phyloP scores from a whole-genome alignment of 1,140 invertebrate species.

The Scylla paramamosain region DNA sequence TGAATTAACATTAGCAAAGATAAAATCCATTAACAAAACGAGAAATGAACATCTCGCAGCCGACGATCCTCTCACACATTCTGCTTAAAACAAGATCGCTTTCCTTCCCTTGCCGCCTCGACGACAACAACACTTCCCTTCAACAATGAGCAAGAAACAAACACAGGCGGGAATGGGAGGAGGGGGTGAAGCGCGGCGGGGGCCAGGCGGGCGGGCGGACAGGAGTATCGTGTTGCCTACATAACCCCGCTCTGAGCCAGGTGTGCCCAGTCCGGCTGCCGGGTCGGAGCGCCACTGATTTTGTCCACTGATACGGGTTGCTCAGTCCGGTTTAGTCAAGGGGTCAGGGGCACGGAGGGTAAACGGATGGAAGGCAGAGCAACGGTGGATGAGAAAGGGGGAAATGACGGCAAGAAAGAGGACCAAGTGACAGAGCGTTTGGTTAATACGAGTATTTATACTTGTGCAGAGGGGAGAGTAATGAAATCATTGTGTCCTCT shows the following conservation, averaged over 20 bases:
- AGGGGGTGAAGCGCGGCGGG: neutral
- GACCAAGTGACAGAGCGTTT: neutral
- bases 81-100: neutral
- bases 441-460: too few relatives aligned
- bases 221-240: constrained; percentile 59
- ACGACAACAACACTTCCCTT: neutral
- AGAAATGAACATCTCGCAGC: neutral
- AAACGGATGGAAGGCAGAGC: neutral
- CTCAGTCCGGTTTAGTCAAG: constrained; percentile 50
- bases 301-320: constrained; percentile 51
- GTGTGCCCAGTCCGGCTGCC: constrained; percentile 53
- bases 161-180: neutral
- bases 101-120: neutral
- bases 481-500: neutral
- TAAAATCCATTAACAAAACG: neutral
- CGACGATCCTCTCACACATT: neutral
- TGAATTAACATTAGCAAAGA: neutral
- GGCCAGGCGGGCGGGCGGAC: constrained; percentile 9
- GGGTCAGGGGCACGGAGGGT: neutral
- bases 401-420: neutral
- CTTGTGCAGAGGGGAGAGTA: neutral
- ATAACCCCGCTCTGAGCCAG: constrained; percentile 57
- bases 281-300: constrained; percentile 54
- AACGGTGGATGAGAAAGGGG: neutral
- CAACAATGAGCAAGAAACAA: constrained; percentile 38